Conservation (phyloP, 23 tunicate species). For the Styela plicata region DNA sequence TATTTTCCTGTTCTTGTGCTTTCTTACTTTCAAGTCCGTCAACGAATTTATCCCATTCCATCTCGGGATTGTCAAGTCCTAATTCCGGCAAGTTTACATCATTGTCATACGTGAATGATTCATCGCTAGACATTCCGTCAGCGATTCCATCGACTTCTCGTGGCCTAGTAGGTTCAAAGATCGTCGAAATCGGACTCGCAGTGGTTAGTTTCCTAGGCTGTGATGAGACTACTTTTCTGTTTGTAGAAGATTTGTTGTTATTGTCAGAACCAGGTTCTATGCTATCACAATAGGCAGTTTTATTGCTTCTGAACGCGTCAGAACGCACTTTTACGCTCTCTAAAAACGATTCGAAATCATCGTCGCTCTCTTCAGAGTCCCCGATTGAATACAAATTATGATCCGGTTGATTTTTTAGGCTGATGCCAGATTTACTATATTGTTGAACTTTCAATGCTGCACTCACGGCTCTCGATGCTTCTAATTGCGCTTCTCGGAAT, state of each 20-base stretch:
- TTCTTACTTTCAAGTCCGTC: constrained; percentile 34
- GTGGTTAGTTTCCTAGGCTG: constrained; percentile 4
- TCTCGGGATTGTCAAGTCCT: constrained; percentile 23
- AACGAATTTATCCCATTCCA: constrained; percentile 66
- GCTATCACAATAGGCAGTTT: constrained; percentile 13
- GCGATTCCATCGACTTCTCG: constrained; percentile 54
- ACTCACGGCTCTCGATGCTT: constrained; percentile 61
- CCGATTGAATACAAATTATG: constrained; percentile 16
- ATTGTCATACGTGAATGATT: constrained; percentile 34
- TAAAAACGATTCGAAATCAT: constrained; percentile 78
- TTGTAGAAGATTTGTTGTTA: not conserved
- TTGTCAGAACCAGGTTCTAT: not conserved
- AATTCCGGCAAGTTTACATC: not conserved
- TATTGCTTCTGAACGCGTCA: constrained; percentile 54
- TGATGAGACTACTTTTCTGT: constrained; percentile 8
- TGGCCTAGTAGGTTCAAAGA: not conserved
- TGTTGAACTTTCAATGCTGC: constrained; percentile 30
- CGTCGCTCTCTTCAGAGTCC: constrained; percentile 75
- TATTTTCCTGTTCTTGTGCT: not conserved
- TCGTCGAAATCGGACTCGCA: not conserved
- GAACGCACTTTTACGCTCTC: constrained; percentile 73
- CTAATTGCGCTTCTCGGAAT: constrained; percentile 63
- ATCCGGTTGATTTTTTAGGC: not conserved
- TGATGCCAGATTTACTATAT: not conserved
- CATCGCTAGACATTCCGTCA: constrained; percentile 85